Base-by-base conservation (phyloP, 2,888 invertebrate species). In the Temnothorax ravouxi region DNA sequence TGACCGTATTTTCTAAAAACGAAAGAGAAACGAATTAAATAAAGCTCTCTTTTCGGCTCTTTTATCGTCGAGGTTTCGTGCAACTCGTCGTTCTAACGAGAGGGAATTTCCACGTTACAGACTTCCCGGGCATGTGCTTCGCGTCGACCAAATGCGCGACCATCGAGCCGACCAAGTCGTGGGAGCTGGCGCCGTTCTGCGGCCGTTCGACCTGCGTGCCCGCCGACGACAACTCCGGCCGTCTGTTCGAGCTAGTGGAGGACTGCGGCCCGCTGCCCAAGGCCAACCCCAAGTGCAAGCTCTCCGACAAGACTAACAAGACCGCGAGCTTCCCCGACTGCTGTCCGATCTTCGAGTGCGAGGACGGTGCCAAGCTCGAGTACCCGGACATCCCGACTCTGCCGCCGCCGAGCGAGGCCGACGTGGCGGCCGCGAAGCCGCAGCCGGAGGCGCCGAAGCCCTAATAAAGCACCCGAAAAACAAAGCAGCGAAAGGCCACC, bases 91-190 rank as follows among this genome's bases (percentile, higher is more conserved):
- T 44, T 25, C 13, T 13, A 21, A 56, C 34, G 3, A 34, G 21
- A 62, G 5, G 0, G 0, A 80, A 83, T 76, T 61, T 13, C 18
- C 80, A 34, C 52, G 85, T 95, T 95, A 0, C 94, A 97, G 98
- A 98, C 95, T 98, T 98, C 96, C 98, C 98, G 69, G 98, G 98
- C 56, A 97, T 97, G 96, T 98, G 98, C 94, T 98, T 98, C 95
- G 98, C 98, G 0, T 98, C 98, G 8, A 98, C 98, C 82, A 96
- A 97, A 83, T 98, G 98, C 95, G 97, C 98, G 59, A 98, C 98
- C 18, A 97, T 98, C 76, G 98, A 98, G 94, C 97, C 98, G 3
- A 97, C 97, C 86, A 97, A 98, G 95, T 96, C 97, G 84, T 98
- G 98, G 98, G 98, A 98, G 80, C 95, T 98, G 91, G 96, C 97